Evolutionary conservation across 2,888 invertebrate genomes (phyloP).

Genomic region (Pardosa pseudoannulata): DNA sequence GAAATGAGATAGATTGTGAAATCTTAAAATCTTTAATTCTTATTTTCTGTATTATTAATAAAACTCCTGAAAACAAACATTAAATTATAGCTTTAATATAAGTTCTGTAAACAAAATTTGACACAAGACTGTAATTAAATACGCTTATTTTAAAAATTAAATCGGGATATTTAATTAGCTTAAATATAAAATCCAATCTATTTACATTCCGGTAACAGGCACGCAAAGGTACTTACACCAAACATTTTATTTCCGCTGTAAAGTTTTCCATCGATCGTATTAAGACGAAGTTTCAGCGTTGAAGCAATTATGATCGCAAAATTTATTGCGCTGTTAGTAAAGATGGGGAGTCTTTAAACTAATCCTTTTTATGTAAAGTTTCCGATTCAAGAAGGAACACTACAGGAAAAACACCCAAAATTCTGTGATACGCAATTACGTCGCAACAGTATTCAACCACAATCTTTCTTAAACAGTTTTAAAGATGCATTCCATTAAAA

Average conservation of each 20-base stretch:
- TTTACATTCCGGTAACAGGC: background rate
- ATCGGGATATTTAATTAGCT: too few species aligned
- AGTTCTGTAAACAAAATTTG: too few species aligned
- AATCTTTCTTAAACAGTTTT: background rate
- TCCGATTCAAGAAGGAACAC: background rate
- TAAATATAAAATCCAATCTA: too few species aligned
- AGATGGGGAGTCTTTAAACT: background rate
- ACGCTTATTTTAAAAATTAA: too few species aligned
- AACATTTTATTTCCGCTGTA: background rate
- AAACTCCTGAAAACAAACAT: too few species aligned
- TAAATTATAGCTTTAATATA: too few species aligned
- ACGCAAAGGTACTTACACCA: background rate
- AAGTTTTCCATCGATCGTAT: background rate
- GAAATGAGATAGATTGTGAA: too few species aligned
- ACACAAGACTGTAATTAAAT: too few species aligned
- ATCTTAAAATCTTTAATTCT: too few species aligned
- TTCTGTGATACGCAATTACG: background rate
- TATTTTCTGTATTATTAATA: too few species aligned
- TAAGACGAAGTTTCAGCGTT: background rate
- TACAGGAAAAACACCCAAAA: background rate
- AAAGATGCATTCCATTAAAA: slow-evolving; percentile 3
- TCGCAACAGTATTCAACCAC: background rate
- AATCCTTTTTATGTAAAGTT: background rate
- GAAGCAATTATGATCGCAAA: slow-evolving; percentile 4
- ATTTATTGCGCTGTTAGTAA: background rate